Evolutionary conservation across 2,797 vertebrate genomes (phyloP), one percentile per base, ranked within the genome.

Genomic region (Ambastaia sidthimunki): DNA sequence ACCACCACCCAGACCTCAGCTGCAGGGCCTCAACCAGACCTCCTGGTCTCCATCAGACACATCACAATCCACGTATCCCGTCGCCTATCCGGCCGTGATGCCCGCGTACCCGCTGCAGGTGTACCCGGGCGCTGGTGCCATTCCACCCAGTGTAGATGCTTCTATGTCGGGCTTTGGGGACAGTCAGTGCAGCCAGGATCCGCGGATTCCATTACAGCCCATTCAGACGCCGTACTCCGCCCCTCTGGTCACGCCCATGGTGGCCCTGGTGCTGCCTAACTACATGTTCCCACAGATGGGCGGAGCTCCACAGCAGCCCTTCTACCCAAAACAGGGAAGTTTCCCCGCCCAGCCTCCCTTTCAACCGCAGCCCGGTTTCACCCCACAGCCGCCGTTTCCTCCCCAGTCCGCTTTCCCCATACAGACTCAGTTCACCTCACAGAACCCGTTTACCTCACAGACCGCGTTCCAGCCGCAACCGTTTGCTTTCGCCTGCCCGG

Each of bases 221-320:
- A 31, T 86, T 19, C 85, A 86, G 66, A 69, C 84, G 9, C 89
- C 94, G 0, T 94, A 93, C 70, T 23, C 92, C 0, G 25, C 94
- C 7, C 93, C 96, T 10, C 55, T 96, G 83, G 90, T 96, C 80
- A 92, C 95, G 5, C 96, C 97, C 0, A 81, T 98, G 1, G 81
- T 99, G 87, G 96, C 96, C 0, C 82, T 98, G 1, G 90, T 98
- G 76, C 85, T 98, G 21, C 97, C 97, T 16, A 94, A 94, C 85
- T 96, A 93, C 2, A 37, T 96, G 82, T 96, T 93, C 83, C 91
- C 94, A 0, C 88, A 93, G 11, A 77, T 92, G 80, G 89, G 89
- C 73, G 86, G 76, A 0, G 82, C 76, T 31, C 82, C 89, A 12
- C 88, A 89, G 10, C 91, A 90, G 1, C 67, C 90, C 0, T 89